Percentiles rank a stretch among this genome's conserved stretches.
phyloP scores from a whole-genome alignment of 2,113 vertebrate species.

The Pangasianodon hypophthalmus region DNA sequence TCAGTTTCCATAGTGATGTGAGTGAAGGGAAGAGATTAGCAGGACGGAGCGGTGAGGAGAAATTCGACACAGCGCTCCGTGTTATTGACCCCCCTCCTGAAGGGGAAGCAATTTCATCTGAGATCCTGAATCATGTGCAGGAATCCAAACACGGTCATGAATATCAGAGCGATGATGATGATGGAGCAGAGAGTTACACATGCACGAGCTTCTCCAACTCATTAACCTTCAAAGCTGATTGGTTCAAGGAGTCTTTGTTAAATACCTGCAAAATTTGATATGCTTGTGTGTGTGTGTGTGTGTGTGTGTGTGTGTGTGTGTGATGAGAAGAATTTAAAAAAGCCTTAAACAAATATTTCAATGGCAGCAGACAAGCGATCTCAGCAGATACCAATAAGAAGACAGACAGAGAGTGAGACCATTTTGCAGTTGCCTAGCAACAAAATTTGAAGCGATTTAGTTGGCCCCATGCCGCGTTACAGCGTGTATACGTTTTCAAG shows the following conservation, averaged over 20 bases:
- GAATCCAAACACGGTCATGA: background rate
- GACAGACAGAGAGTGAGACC: slow-evolving; percentile 65
- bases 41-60: slow-evolving; percentile 67
- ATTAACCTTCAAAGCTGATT: background rate
- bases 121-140: background rate
- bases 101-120: slow-evolving; percentile 5
- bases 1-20: slow-evolving; percentile 80
- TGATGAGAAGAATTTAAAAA: background rate
- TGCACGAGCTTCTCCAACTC: background rate
- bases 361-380: slow-evolving; percentile 67
- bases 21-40: slow-evolving; percentile 73
- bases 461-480: slow-evolving; percentile 70
- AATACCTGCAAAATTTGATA: background rate
- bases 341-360: slow-evolving; percentile 75
- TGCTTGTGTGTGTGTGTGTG: slow-evolving; percentile 10
- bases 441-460: slow-evolving; percentile 75
- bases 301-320: slow-evolving; percentile 9
- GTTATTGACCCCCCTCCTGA: slow-evolving; percentile 44
- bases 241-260: background rate
- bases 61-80: slow-evolving; percentile 63
- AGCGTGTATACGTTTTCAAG: slow-evolving; percentile 73
- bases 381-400: slow-evolving; percentile 67
- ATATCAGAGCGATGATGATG: background rate
- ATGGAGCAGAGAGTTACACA: background rate
- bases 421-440: slow-evolving; percentile 82